Evolutionary conservation across 2,888 invertebrate genomes (phyloP), one percentile per base, ranked within the genome.

Genomic region (Sphaeridia pumilis): DNA sequence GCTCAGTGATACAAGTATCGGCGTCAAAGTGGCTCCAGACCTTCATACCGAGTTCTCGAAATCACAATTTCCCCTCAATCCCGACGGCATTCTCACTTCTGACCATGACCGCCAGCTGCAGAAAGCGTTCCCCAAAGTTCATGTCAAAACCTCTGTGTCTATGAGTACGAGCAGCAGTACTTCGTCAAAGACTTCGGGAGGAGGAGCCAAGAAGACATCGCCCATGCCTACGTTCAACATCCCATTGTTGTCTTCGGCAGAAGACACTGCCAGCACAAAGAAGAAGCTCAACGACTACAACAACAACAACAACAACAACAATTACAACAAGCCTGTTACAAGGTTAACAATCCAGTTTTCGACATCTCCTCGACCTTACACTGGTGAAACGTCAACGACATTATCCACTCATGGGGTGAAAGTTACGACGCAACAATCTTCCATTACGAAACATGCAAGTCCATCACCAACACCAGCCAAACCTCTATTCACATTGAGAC

Each of bases 101-200:
- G 52, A 52, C 26, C 46, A 46, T 36, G 46, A 52, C 4, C 38
- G 42, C 22, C 52, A 52, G 25, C 7, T 52, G 17, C 41, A 52
- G 22, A 46, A 46, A 17, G 42, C 17, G 12, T 20, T 17, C n/a
- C 46, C 52, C 4, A 21, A 27, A 41, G 36, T 52, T 42, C 25
- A 41, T n/a, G 46, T 52, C 24, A 41, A 52, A 41, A 10, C 27
- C n/a, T 46, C 46, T 31, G 42, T 52, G 46, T 46, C 52, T 31
- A 45, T 47, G 46, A 52, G 52, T 42, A 47, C 52, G 20, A 52
- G 46, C 21, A 31, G 41, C 14, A 52, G 46, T 5, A 27, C 31
- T n/a, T 46, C 52, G 24, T 35, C 45, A 34, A 36, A 31, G 5
- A 28, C 21, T 34, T 7, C 10, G 20, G 10, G 12, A 34, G 35